Conservation (phyloP, 1,140 invertebrate genomes). For the Aradophagus sp. region DNA sequence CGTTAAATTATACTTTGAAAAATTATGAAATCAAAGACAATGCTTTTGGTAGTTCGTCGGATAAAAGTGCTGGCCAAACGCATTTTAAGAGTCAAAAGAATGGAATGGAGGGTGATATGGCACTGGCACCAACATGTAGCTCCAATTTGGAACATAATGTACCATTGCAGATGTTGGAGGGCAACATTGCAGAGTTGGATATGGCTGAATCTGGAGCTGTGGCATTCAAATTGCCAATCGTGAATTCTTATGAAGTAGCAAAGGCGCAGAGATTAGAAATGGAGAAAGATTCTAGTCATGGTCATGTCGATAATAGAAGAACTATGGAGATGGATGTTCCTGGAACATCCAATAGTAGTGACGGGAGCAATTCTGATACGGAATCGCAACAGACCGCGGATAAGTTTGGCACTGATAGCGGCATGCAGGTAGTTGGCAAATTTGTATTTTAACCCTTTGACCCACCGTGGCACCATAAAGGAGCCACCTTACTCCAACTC, state of each 20-base stretch:
- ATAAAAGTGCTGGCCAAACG: too few species aligned
- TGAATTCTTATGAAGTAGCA: slow-evolving; percentile 63
- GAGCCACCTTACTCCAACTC: too few species aligned
- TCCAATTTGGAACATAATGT: slow-evolving; percentile 42
- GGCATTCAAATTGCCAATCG: slow-evolving; percentile 63
- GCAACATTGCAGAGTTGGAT: slow-evolving; percentile 11
- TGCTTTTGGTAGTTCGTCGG: slow-evolving; percentile 3
- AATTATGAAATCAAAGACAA: slow-evolving; percentile 29
- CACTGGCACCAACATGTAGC: slow-evolving; percentile 36
- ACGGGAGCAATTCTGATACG: slow-evolving; percentile 71
- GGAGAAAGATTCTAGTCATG: slow-evolving; percentile 61
- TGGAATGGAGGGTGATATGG: slow-evolving; percentile 24
- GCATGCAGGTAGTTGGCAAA: slow-evolving; percentile 25
- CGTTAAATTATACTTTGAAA: slow-evolving; percentile 65
- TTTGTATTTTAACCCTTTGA: too few species aligned
- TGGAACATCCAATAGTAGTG: slow-evolving; percentile 67
- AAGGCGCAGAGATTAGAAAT: slow-evolving; percentile 65
- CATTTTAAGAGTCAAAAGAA: slow-evolving; percentile 14
- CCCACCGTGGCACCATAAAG: too few species aligned
- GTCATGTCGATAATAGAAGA: slow-evolving; percentile 54
- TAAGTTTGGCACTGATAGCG: slow-evolving; percentile 54
- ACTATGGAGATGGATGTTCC: slow-evolving; percentile 60
- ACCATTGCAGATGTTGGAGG: slow-evolving; percentile 35
- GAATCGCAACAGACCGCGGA: slow-evolving; percentile 65
- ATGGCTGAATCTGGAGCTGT: slow-evolving; percentile 31